Conservation (phyloP, 2,797 vertebrate species). For the Tangara arthus region DNA sequence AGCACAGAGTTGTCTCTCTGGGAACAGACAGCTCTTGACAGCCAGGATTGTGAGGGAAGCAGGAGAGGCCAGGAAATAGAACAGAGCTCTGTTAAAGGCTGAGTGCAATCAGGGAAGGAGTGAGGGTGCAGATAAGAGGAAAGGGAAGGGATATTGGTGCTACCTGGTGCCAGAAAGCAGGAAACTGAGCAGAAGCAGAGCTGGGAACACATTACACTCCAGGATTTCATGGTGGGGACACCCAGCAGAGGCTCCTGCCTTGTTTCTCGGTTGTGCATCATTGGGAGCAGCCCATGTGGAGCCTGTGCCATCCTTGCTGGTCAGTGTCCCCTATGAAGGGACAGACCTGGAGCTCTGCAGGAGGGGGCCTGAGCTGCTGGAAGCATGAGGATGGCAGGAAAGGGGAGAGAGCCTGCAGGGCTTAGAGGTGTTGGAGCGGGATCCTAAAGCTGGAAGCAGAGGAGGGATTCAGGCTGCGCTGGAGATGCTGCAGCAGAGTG, state of each 20-base stretch:
- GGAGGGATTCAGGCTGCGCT: neutral
- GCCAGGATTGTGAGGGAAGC: neutral
- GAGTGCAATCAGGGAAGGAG: neutral
- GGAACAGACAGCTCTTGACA: neutral
- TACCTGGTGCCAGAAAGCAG: neutral
- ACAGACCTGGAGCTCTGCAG: neutral
- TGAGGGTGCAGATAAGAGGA: neutral
- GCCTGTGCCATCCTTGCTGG: neutral
- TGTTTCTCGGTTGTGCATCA: fast-evolving
- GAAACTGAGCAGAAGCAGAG: neutral
- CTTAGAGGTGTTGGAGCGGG: fast-evolving
- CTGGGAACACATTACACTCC: fast-evolving
- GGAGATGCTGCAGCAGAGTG: no score
- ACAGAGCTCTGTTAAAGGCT: neutral
- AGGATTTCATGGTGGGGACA: neutral
- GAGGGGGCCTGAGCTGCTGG: neutral
- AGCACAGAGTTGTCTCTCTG: neutral
- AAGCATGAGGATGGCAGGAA: neutral
- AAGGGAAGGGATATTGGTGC: neutral
- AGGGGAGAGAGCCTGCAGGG: neutral
- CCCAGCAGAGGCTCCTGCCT: neutral
- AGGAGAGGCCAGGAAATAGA: neutral
- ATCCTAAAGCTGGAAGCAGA: neutral
- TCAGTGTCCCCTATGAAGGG: neutral
- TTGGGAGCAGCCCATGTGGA: neutral